Evolutionary conservation across 2,888 invertebrate species (phyloP).

Genomic region (Stratiomys singularior): DNA sequence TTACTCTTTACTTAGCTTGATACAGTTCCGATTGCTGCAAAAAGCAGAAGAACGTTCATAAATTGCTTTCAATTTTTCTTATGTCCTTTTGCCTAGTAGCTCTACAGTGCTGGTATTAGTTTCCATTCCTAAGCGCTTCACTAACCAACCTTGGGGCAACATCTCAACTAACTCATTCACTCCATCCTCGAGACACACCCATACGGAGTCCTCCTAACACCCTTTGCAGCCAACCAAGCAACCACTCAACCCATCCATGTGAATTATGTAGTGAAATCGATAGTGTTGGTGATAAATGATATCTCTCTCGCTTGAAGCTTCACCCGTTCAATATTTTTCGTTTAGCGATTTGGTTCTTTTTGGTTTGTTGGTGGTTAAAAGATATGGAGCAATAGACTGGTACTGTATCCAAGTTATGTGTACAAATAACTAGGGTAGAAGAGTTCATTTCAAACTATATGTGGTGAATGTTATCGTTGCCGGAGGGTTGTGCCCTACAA

Average conservation of each 20-base stretch:
- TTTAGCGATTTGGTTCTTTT: neutral
- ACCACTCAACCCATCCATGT: constrained; percentile 1
- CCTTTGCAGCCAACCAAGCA: too few relatives aligned
- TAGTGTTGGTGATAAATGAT: constrained; percentile 43
- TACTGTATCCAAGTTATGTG: neutral
- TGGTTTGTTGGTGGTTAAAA: neutral
- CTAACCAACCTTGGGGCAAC: neutral
- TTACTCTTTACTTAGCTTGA: neutral
- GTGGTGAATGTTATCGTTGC: neutral
- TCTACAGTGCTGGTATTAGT: too few relatives aligned
- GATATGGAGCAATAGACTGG: constrained; percentile 13
- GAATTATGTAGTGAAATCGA: constrained; percentile 45
- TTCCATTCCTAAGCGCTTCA: too few relatives aligned
- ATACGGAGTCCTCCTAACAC: neutral
- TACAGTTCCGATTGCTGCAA: neutral
- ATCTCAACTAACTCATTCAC: neutral
- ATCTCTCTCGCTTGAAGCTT: neutral
- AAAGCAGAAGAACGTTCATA: constrained; percentile 1
- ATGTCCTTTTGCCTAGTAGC: neutral
- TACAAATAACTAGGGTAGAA: neutral
- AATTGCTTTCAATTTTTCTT: constrained; percentile 23
- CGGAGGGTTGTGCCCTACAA: neutral
- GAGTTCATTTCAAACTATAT: neutral
- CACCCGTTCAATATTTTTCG: constrained; percentile 7
- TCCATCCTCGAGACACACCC: neutral